These are phyloP conservation scores for Patella ulyssiponensis DNA, from an alignment of 2,888 invertebrate genomes.

Conservation along the genomic window DNA sequence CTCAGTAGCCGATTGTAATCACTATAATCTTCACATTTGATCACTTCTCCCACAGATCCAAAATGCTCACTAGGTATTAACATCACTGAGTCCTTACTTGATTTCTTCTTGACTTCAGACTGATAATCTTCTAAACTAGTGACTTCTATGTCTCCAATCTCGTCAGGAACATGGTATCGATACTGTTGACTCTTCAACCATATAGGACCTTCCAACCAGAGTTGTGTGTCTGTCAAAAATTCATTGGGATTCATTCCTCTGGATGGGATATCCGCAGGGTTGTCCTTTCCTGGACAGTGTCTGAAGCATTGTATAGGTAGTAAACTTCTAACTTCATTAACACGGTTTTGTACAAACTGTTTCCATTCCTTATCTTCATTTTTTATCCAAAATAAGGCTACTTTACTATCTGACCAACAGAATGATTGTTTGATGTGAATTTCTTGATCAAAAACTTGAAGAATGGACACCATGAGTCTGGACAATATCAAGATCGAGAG, in stretches of 20 bases:
- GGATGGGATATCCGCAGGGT: not conserved
- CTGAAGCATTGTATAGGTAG: not conserved
- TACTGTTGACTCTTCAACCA: not conserved
- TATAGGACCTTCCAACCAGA: conserved; percentile 6
- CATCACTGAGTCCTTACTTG: not conserved
- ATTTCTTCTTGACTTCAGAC: not conserved
- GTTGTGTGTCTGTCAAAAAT: not conserved
- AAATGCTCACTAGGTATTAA: not conserved
- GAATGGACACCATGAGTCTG: not conserved
- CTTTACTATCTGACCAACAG: not conserved
- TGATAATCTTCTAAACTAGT: not conserved
- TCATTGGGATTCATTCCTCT: conserved; percentile 4
- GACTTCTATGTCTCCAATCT: not conserved
- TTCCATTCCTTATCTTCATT: conserved; percentile 7
- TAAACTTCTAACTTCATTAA: not conserved
- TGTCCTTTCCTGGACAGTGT: conserved; percentile 6
- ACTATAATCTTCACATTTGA: not conserved
- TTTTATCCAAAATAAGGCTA: not conserved
- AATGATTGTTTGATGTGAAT: not conserved
- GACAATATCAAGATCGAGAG: not conserved
- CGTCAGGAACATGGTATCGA: not conserved
- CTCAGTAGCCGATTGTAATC: not conserved
- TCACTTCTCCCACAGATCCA: not conserved
- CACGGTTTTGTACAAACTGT: not conserved
- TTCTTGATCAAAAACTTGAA: not conserved